Conservation (phyloP, 2,888 invertebrate species). For the Volucella inflata region DNA sequence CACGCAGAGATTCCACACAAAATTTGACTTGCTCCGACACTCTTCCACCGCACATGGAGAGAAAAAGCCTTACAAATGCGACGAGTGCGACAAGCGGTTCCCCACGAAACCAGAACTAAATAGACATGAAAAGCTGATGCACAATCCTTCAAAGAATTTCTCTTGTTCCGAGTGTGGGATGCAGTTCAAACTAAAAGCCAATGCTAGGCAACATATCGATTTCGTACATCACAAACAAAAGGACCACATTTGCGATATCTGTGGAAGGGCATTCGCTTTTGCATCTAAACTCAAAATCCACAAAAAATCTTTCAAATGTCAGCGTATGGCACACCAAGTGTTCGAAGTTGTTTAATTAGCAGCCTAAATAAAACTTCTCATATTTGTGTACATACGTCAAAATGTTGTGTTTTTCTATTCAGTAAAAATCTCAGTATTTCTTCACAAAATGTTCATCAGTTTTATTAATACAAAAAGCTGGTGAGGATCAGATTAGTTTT, state of each 20-base stretch:
- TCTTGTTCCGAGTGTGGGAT: conserved; percentile 37
- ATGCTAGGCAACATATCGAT: conserved; percentile 42
- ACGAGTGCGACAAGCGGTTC: conserved; percentile 24
- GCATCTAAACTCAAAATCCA: conserved; percentile 20
- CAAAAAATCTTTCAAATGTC: conserved; percentile 17
- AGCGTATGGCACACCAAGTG: background rate
- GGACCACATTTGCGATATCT: conserved; percentile 17
- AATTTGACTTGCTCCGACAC: conserved; percentile 43
- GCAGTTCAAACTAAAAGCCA: conserved; percentile 38
- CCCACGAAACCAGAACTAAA: conserved; percentile 48
- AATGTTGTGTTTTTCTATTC: too few species aligned
- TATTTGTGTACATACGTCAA: too few species aligned
- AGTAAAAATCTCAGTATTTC: too few species aligned
- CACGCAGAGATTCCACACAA: conserved; percentile 41
- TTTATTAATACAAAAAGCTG: conserved; percentile 64
- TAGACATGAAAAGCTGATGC: conserved; percentile 18
- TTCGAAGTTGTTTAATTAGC: too few species aligned
- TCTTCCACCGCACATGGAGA: conserved; percentile 14
- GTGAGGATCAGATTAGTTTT: conserved; percentile 18
- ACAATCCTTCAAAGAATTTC: conserved; percentile 18
- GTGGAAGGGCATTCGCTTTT: conserved; percentile 33
- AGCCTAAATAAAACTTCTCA: too few species aligned
- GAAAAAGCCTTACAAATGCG: conserved; percentile 4
- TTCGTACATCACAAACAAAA: conserved; percentile 15
- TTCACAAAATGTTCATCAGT: conserved; percentile 28